A percentile compares a stretch with the other conserved stretches of the same genome.
Conservation (phyloP, 1,140 invertebrate genomes). For the Papilio polytes region DNA sequence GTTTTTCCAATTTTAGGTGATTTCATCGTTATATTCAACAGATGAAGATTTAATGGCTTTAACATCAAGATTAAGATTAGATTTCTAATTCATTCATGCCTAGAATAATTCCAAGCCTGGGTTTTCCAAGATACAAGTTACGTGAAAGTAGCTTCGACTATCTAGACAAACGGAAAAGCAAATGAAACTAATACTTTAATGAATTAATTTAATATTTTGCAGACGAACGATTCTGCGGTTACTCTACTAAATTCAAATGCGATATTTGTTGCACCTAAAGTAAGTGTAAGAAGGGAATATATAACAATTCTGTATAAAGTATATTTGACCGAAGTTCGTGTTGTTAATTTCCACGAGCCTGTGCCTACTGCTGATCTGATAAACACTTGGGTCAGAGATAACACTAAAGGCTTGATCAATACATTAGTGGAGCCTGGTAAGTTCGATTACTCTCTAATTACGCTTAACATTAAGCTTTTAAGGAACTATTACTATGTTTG, state of each 20-base stretch:
- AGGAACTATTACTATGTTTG: too few species aligned
- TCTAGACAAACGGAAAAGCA: background rate
- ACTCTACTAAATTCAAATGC: slow-evolving; percentile 82
- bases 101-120: background rate
- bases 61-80: background rate
- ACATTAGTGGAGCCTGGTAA: slow-evolving; percentile 80
- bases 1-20: too few species aligned
- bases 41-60: background rate
- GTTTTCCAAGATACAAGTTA: background rate
- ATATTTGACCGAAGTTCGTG: slow-evolving; percentile 71
- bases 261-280: slow-evolving; percentile 82
- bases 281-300: slow-evolving; percentile 74
- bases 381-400: slow-evolving; percentile 86
- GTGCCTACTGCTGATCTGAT: slow-evolving; percentile 74
- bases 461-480: too few species aligned
- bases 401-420: slow-evolving; percentile 85
- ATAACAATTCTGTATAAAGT: slow-evolving; percentile 63
- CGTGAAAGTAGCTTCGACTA: background rate
- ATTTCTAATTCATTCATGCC: background rate
- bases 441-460: slow-evolving; percentile 21
- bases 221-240: slow-evolving; percentile 65
- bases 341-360: slow-evolving; percentile 83
- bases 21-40: background rate
- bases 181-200: background rate
- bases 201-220: slow-evolving; percentile 47